phyloP scores from a whole-genome alignment of 2,797 vertebrate species.

The Atherinosoma microstoma region DNA sequence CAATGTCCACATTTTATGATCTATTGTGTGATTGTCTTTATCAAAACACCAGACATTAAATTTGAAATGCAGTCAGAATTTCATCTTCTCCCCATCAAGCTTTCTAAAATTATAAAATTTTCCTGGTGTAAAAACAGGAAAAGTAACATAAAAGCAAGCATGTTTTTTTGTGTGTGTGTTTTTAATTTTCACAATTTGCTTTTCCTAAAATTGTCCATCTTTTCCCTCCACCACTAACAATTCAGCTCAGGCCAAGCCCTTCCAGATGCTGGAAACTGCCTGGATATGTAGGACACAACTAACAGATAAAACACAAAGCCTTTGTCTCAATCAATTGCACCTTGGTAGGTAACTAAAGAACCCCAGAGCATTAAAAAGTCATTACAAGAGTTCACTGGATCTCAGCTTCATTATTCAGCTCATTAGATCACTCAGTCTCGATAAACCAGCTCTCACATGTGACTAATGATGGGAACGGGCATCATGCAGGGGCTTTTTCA shows the following conservation, averaged over 20 bases:
- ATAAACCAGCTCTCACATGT: conserved; percentile 62
- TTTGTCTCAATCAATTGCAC: conserved; percentile 46
- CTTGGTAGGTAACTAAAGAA: conserved; percentile 46
- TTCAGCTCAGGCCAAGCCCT: neutral
- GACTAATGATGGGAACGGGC: conserved; percentile 60
- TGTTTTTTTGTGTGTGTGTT: neutral
- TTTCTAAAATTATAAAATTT: neutral
- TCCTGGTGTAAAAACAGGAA: neutral
- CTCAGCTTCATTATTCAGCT: conserved; percentile 71
- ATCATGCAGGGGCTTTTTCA: conserved; percentile 58
- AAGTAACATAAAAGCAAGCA: neutral
- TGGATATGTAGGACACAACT: conserved; percentile 6
- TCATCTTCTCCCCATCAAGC: neutral
- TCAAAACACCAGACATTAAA: no score
- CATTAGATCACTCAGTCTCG: conserved; percentile 62
- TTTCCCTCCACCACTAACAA: neutral
- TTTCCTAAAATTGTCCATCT: neutral
- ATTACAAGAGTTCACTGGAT: conserved; percentile 62
- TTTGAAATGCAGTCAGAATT: neutral
- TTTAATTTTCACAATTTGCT: neutral
- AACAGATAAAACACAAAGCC: conserved; percentile 28
- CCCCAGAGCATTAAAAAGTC: conserved; percentile 67
- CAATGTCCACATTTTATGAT: no score
- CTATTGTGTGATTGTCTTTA: no score
- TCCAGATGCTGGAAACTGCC: neutral